Evolutionary conservation across 1,140 invertebrate species (phyloP).

Genomic region (Lerema accius): DNA sequence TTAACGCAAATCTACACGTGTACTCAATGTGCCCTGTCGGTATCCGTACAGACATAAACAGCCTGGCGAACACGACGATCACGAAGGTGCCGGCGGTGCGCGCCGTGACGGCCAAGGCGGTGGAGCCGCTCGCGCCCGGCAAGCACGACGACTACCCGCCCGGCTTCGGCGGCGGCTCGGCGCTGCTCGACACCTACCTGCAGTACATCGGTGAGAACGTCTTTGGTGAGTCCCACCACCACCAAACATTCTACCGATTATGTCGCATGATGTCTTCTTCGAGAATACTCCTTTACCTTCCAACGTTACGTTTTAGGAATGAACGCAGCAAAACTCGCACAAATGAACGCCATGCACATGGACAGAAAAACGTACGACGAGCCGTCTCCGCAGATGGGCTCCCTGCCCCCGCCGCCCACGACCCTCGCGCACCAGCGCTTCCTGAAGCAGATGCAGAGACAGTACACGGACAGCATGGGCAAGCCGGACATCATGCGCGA

Average conservation of each 20-base stretch:
- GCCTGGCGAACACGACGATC: slow-evolving; percentile 83
- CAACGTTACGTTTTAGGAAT: slow-evolving; percentile 73
- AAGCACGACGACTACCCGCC: slow-evolving; percentile 80
- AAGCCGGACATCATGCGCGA: slow-evolving; percentile 76
- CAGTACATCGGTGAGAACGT: slow-evolving; percentile 93
- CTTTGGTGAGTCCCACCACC: slow-evolving; percentile 75
- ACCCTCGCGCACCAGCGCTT: slow-evolving; percentile 83
- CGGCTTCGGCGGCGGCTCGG: slow-evolving; percentile 86
- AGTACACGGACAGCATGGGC: slow-evolving; percentile 73
- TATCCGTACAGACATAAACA: slow-evolving; percentile 82
- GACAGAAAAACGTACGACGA: slow-evolving; percentile 81
- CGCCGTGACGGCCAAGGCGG: slow-evolving; percentile 85
- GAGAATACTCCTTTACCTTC: too few species aligned
- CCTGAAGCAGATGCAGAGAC: slow-evolving; percentile 84
- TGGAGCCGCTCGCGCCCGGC: slow-evolving; percentile 78
- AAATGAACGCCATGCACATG: slow-evolving; percentile 87
- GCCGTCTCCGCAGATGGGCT: slow-evolving; percentile 75
- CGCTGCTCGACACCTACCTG: slow-evolving; percentile 92
- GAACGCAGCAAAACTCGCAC: slow-evolving; percentile 87
- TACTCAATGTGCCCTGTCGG: too few species aligned
- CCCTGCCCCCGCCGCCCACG: slow-evolving; percentile 75
- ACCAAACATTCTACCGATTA: background rate
- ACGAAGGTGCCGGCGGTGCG: slow-evolving; percentile 83
- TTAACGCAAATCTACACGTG: background rate
- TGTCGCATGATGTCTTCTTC: too few species aligned